Conservation (phyloP, 2,113 vertebrate genomes). For the Sinocyclocheilus maitianheensis region DNA sequence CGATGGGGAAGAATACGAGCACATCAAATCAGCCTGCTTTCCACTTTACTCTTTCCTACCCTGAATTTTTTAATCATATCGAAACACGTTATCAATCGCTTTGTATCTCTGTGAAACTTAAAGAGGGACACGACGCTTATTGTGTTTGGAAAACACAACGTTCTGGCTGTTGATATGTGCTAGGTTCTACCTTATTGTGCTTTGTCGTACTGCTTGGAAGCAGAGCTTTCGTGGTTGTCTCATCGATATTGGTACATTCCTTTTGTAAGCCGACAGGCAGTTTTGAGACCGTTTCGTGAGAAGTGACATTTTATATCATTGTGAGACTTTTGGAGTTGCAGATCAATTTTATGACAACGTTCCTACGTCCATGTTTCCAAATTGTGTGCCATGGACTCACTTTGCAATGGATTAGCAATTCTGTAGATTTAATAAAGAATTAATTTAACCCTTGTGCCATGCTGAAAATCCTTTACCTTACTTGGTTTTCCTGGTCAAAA, state of each 20-base stretch:
- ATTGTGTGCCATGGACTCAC: slow-evolving; percentile 64
- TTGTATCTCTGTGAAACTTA: slow-evolving; percentile 23
- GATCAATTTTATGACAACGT: slow-evolving; percentile 54
- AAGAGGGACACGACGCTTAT: slow-evolving; percentile 14
- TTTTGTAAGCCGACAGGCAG: slow-evolving; percentile 68
- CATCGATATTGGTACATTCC: slow-evolving; percentile 63
- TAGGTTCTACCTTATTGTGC: slow-evolving; percentile 35
- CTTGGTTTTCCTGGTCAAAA: too few relatives aligned
- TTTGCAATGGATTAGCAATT: slow-evolving; percentile 72
- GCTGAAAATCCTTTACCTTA: too few relatives aligned
- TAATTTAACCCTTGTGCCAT: neutral
- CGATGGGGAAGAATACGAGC: slow-evolving; percentile 1
- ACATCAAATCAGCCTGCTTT: slow-evolving; percentile 30
- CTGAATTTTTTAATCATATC: neutral
- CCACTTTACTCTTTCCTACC: slow-evolving; percentile 6
- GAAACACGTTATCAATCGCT: neutral
- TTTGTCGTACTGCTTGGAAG: slow-evolving; percentile 26
- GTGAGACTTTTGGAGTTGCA: slow-evolving; percentile 62
- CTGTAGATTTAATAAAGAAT: slow-evolving; percentile 77
- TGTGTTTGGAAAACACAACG: slow-evolving; percentile 46
- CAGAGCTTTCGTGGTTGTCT: slow-evolving; percentile 34
- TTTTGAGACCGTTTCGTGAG: slow-evolving; percentile 65
- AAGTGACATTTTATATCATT: slow-evolving; percentile 65
- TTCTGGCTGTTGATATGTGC: slow-evolving; percentile 40
- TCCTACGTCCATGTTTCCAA: slow-evolving; percentile 58